Evolutionary conservation across 1,140 invertebrate genomes (phyloP).

Genomic region (Trichogramma pretiosum): DNA sequence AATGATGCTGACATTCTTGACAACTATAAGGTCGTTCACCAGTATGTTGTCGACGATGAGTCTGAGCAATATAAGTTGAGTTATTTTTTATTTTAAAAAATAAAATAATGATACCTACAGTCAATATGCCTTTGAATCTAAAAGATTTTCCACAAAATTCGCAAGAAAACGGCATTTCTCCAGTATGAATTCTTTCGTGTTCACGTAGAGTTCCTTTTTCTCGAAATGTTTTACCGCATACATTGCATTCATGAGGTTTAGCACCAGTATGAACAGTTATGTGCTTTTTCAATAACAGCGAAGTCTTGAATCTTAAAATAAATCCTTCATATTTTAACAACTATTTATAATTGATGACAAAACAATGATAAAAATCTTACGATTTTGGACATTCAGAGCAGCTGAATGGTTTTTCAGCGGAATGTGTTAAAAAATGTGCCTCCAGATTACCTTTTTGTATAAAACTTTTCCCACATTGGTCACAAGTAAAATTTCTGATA

Average conservation of each 20-base stretch:
- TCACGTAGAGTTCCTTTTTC: slow-evolving; percentile 54
- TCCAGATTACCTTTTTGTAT: slow-evolving; percentile 54
- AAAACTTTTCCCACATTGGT: slow-evolving; percentile 54
- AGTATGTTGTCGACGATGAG: slow-evolving; percentile 56
- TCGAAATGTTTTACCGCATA: slow-evolving; percentile 63
- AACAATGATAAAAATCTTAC: slow-evolving; percentile 25
- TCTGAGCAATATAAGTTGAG: slow-evolving; percentile 30
- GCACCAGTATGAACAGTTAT: slow-evolving; percentile 57
- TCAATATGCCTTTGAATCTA: slow-evolving; percentile 59
- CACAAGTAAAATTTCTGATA: slow-evolving; percentile 49
- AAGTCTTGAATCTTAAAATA: slow-evolving; percentile 47
- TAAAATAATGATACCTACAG: slow-evolving; percentile 34
- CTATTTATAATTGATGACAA: slow-evolving; percentile 1
- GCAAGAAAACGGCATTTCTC: slow-evolving; percentile 71
- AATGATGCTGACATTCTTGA: slow-evolving; percentile 54
- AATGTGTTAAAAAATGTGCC: slow-evolving; percentile 52
- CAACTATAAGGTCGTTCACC: slow-evolving; percentile 52
- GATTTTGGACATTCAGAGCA: slow-evolving; percentile 41
- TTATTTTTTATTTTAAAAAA: neutral
- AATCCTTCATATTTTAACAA: neutral
- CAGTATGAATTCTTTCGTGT: slow-evolving; percentile 68
- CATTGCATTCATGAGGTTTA: slow-evolving; percentile 66
- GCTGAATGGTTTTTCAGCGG: slow-evolving; percentile 42
- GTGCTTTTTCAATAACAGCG: slow-evolving; percentile 48
- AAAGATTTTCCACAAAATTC: slow-evolving; percentile 64